A percentile compares a stretch with the other conserved stretches of the same genome.
These are phyloP conservation scores for Stenichneumon culpator DNA, from an alignment of 2,888 invertebrate species.

Conservation along the genomic window DNA sequence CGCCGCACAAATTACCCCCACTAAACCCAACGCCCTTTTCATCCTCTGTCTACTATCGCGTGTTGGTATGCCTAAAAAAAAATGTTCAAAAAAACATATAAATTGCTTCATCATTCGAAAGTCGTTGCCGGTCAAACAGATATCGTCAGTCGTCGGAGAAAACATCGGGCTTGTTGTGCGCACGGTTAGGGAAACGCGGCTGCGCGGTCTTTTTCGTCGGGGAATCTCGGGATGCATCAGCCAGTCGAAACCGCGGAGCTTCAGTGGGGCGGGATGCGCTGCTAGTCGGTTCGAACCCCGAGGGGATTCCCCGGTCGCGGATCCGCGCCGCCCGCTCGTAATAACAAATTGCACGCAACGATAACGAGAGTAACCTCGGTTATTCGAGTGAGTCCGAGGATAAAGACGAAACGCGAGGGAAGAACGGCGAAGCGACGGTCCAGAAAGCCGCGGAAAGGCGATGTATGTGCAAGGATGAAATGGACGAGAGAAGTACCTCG, in stretches of 20 bases:
- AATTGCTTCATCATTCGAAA: slow-evolving; percentile 59
- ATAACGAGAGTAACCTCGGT: slow-evolving; percentile 61
- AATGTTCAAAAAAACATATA: neutral
- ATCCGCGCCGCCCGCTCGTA: slow-evolving; percentile 70
- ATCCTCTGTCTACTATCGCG: neutral
- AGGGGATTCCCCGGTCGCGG: slow-evolving; percentile 49
- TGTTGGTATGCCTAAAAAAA: neutral
- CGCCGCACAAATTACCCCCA: slow-evolving; percentile 13
- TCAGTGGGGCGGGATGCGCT: neutral
- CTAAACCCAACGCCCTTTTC: slow-evolving; percentile 23
- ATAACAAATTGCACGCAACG: slow-evolving; percentile 79
- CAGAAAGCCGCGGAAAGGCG: slow-evolving; percentile 14
- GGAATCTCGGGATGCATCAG: slow-evolving; percentile 7
- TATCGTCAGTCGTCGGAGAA: slow-evolving; percentile 29
- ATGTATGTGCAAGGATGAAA: neutral
- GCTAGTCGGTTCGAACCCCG: slow-evolving; percentile 22
- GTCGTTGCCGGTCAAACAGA: neutral
- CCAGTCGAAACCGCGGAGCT: neutral
- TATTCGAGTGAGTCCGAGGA: neutral
- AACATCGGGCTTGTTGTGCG: neutral
- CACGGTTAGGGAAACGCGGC: neutral
- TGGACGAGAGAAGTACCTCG: slow-evolving; percentile 6
- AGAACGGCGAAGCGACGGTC: slow-evolving; percentile 13
- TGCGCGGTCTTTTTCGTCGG: slow-evolving; percentile 1
- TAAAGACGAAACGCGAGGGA: neutral